phyloP scores from a whole-genome alignment of 2,797 vertebrate genomes.

The Chaunax sp. region DNA sequence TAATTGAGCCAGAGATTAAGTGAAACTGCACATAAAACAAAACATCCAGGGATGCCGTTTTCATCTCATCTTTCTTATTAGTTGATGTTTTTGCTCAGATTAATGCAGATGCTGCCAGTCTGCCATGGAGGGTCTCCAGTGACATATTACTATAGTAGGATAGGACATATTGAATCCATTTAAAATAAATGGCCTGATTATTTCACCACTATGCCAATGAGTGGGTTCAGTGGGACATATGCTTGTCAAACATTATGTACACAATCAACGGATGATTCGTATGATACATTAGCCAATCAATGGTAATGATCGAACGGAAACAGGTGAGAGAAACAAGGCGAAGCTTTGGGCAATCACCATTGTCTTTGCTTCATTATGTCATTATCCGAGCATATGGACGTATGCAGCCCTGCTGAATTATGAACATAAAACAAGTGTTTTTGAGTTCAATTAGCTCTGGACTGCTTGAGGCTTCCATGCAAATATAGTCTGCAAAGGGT shows the following conservation, averaged over 20 bases:
- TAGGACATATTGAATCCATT: slow-evolving; percentile 44
- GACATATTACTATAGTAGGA: slow-evolving; percentile 39
- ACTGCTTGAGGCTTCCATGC: slow-evolving; percentile 48
- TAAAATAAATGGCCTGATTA: slow-evolving; percentile 42
- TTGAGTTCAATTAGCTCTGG: slow-evolving; percentile 42
- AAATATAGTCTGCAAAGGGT: slow-evolving; percentile 48
- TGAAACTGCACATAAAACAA: slow-evolving; percentile 49
- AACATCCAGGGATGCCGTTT: slow-evolving; percentile 47
- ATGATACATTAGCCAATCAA: slow-evolving; percentile 61
- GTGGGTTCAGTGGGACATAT: slow-evolving; percentile 18
- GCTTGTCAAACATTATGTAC: slow-evolving; percentile 40
- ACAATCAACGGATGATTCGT: slow-evolving; percentile 33
- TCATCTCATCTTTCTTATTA: slow-evolving; percentile 57
- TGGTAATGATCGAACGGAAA: slow-evolving; percentile 60
- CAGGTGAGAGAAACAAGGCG: slow-evolving; percentile 42
- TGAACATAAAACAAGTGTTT: slow-evolving; percentile 46
- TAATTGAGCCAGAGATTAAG: slow-evolving; percentile 35
- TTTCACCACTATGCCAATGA: slow-evolving; percentile 46
- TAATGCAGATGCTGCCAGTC: slow-evolving; percentile 59
- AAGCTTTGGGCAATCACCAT: slow-evolving; percentile 40
- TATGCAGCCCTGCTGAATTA: slow-evolving; percentile 58
- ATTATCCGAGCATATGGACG: slow-evolving; percentile 69
- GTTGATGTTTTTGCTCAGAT: slow-evolving; percentile 58
- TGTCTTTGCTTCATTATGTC: slow-evolving; percentile 22
- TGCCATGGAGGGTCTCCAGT: slow-evolving; percentile 39